A percentile compares a stretch with the other conserved stretches of the same genome.
Evolutionary conservation across 2,888 invertebrate genomes (phyloP).

Genomic region (Cosmorhoe ocellata): DNA sequence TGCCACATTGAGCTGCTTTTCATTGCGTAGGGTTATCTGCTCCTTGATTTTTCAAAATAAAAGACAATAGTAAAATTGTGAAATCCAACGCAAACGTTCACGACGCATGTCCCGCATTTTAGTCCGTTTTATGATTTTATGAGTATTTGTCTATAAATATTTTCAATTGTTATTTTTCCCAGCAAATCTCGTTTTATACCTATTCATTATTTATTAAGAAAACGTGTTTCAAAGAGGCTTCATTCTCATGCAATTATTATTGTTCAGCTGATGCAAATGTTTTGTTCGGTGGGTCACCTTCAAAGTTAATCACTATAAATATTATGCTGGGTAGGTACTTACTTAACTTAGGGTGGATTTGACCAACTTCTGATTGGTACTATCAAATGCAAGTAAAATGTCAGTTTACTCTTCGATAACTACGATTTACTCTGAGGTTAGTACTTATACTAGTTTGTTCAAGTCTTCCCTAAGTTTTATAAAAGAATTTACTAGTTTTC

Average conservation of each 20-base stretch:
- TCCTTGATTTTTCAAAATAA: not conserved
- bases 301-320: not conserved
- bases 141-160: not conserved
- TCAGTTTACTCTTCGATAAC: too few relatives aligned
- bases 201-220: constrained; percentile 12
- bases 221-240: constrained; percentile 11
- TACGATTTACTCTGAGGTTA: too few relatives aligned
- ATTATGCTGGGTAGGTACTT: too few relatives aligned
- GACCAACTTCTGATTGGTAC: too few relatives aligned
- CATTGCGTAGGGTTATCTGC: constrained; percentile 11
- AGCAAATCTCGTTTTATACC: constrained; percentile 4
- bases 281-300: constrained; percentile 13
- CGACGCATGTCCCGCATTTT: too few relatives aligned
- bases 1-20: constrained; percentile 10
- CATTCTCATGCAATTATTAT: constrained; percentile 20
- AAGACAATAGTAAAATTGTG: not conserved
- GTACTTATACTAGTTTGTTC: too few relatives aligned
- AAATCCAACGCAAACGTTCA: too few relatives aligned
- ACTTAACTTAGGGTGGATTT: too few relatives aligned
- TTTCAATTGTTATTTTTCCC: constrained; percentile 13
- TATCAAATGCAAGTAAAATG: too few relatives aligned
- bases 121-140: too few relatives aligned
- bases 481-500: too few relatives aligned
- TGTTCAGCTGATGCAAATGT: constrained; percentile 11
- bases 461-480: too few relatives aligned